Percentiles rank a stretch among this genome's conserved stretches.
Conservation (phyloP, 2,888 invertebrate genomes). For the Plutella xylostella region DNA sequence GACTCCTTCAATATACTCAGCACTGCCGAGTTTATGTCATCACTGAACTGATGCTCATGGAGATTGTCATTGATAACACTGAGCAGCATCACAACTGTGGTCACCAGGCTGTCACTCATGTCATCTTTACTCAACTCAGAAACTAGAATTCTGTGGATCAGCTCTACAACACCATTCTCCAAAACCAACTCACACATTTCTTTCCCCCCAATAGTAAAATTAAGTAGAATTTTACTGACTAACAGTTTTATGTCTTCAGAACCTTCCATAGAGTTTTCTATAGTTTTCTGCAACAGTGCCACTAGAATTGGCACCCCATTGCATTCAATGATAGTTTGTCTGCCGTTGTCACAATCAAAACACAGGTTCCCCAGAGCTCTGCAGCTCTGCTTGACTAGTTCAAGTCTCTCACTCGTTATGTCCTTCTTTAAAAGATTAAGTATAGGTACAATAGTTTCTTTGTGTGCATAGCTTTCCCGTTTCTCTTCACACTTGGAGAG, state of each 20-base stretch:
- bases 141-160: conserved; percentile 62
- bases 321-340: conserved; percentile 56
- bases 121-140: conserved; percentile 56
- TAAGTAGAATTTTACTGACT: conserved; percentile 81
- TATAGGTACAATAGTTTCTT: conserved; percentile 70
- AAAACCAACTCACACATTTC: conserved; percentile 72
- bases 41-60: conserved; percentile 68
- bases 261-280: conserved; percentile 33
- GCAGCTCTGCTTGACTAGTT: conserved; percentile 78
- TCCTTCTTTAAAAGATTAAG: conserved; percentile 61
- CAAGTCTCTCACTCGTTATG: conserved; percentile 43
- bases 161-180: conserved; percentile 63
- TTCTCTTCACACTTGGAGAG: conserved; percentile 82
- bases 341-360: conserved; percentile 83
- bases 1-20: conserved; percentile 75
- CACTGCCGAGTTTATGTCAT: conserved; percentile 67
- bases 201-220: conserved; percentile 81
- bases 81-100: conserved; percentile 69
- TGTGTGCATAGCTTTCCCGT: conserved; percentile 76
- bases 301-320: conserved; percentile 62
- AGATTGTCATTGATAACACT: conserved; percentile 74
- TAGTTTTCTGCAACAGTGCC: conserved; percentile 41
- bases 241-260: conserved; percentile 71
- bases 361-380: conserved; percentile 90
- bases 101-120: conserved; percentile 66